These are phyloP conservation scores for Bettongia penicillata DNA, from an alignment of 2,113 vertebrate species.

Conservation along the genomic window DNA sequence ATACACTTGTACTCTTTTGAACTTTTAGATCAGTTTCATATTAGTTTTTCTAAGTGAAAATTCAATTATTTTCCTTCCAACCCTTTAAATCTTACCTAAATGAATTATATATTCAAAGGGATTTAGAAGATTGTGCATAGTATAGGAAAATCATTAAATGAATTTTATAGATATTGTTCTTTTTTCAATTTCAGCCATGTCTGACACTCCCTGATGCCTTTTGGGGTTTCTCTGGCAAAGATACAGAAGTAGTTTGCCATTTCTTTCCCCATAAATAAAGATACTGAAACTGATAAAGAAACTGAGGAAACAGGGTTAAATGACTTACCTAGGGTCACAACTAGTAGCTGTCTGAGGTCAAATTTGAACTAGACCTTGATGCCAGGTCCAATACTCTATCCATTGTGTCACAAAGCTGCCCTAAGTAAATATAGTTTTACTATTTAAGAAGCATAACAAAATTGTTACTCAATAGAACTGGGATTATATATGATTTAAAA, in stretches of 20 bases:
- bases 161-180: neutral
- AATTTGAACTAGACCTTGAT: neutral
- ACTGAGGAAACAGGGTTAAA: neutral
- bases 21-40: conserved; percentile 28
- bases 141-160: neutral
- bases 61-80: neutral
- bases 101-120: neutral
- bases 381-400: neutral
- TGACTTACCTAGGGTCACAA: neutral
- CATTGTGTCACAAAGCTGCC: neutral
- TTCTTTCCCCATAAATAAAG: neutral
- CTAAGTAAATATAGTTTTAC: neutral
- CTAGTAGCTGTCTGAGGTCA: neutral
- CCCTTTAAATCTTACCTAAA: neutral
- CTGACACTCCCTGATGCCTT: neutral
- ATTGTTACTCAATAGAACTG: neutral
- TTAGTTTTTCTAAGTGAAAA: neutral
- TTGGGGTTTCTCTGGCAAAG: neutral
- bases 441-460: neutral
- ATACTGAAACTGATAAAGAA: neutral
- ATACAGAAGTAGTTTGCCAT: neutral
- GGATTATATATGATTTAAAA: neutral
- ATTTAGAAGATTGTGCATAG: neutral
- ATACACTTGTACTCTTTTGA: neutral
- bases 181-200: neutral